These are phyloP conservation scores for Hippoglossus hippoglossus DNA, from an alignment of 2,797 vertebrate species.

Conservation along the genomic window DNA sequence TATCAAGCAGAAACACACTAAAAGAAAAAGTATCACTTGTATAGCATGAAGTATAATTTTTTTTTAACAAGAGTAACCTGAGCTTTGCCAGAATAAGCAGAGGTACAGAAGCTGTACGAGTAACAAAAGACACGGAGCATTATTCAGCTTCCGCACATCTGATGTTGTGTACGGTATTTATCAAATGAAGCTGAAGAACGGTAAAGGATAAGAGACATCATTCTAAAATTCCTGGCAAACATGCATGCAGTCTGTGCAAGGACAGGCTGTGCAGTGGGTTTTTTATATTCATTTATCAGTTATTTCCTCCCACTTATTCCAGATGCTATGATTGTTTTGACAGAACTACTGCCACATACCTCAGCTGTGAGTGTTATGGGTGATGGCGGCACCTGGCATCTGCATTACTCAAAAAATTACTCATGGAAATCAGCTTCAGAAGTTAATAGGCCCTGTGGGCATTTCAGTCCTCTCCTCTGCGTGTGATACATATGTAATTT, in stretches of 20 bases:
- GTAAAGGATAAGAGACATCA: slow-evolving; percentile 2
- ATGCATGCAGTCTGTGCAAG: background rate
- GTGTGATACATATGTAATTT: background rate
- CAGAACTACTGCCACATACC: slow-evolving; percentile 42
- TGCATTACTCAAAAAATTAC: slow-evolving; percentile 6
- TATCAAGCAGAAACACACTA: no score
- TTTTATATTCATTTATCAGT: slow-evolving; percentile 49
- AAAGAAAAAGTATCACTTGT: no score
- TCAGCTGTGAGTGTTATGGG: slow-evolving; percentile 27
- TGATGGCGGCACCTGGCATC: slow-evolving; percentile 34
- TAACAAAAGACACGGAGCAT: background rate
- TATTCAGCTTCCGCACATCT: background rate
- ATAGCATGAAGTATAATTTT: no score
- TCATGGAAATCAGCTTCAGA: slow-evolving; percentile 21
- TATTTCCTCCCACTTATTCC: slow-evolving; percentile 62
- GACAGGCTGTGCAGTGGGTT: slow-evolving; percentile 44
- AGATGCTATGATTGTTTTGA: slow-evolving; percentile 49
- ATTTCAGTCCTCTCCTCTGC: background rate
- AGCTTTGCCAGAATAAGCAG: background rate
- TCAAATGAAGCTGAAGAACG: background rate
- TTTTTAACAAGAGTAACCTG: background rate
- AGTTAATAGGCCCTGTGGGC: background rate
- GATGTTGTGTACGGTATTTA: background rate
- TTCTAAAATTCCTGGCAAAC: slow-evolving; percentile 2
- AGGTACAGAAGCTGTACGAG: background rate